Evolutionary conservation across 1,140 invertebrate species (phyloP), one percentile per base, ranked within the genome.

Genomic region (Eumaeus atala): DNA sequence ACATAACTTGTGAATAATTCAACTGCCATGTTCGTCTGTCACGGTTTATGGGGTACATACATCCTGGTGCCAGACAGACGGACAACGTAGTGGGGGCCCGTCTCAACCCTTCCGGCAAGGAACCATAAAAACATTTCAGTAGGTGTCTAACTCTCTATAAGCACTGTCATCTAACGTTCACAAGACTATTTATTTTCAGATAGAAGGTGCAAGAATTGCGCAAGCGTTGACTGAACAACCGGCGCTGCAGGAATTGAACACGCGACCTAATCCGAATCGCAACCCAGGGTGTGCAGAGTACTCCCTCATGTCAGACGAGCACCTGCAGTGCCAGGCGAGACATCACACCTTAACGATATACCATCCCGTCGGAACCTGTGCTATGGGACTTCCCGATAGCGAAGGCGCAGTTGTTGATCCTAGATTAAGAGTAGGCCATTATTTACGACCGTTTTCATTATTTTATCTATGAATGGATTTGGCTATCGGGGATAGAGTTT

Each of bases 201-300:
- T 92, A 0, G 93, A 95, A 80, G 94, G 92, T 0, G 91, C 90
- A 0, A 93, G 93, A 73, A 88, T 95, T 56, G 90, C 89, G 0
- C 85, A 94, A 48, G 84, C 80, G 0, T 63, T 95, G 18, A 88
- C 89, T 1, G 77, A 91, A 56, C 93, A 94, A 0, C 77, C 86
- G 14, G 90, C 91, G 0, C 90, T 96, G 87, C 78, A 81, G 53
- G 75, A 86, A 28, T 82, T 94, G 7, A 92, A 93, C 8, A 87
- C 91, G 0, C 89, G 89, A 9, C 79, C 92, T 1, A 92, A 93
- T 62, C 87, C 89, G 4, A 88, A 90, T 48, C 74, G 84, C 12
- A 90, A 94, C 77, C 89, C 91, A 56, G 90, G 89, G 9, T 93
- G 92, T 63, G 75, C 84, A 0, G 61, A 89, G 9, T 59, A 81